phyloP scores from a whole-genome alignment of 2,888 invertebrate genomes.

The Therioaphis trifolii region DNA sequence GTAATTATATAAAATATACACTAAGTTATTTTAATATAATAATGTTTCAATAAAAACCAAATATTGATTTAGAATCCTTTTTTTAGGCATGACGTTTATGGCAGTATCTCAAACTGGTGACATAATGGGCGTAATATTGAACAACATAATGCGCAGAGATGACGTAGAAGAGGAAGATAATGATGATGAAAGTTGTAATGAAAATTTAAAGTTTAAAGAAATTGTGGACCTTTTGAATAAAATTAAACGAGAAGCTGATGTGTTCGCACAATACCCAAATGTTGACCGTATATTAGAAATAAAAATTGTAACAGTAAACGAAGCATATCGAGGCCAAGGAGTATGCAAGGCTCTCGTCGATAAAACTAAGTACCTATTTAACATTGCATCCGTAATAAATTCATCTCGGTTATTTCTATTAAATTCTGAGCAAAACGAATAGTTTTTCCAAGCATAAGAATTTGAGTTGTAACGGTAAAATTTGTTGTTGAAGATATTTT shows the following conservation, averaged over 20 bases:
- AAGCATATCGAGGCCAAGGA: conserved; percentile 76
- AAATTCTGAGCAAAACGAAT: too few relatives aligned
- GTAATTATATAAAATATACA: too few relatives aligned
- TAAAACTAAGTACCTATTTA: conserved; percentile 76
- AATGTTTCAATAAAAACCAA: too few relatives aligned
- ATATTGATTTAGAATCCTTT: too few relatives aligned
- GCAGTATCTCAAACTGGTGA: conserved; percentile 74
- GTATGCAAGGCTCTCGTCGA: conserved; percentile 76
- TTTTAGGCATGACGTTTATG: conserved; percentile 72
- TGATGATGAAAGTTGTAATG: conserved; percentile 70
- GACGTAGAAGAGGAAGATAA: conserved; percentile 70
- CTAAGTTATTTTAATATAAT: too few relatives aligned
- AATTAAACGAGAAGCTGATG: conserved; percentile 72
- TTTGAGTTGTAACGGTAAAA: too few relatives aligned
- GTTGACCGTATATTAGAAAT: conserved; percentile 73
- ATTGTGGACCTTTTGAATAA: conserved; percentile 74
- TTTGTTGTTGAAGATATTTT: too few relatives aligned
- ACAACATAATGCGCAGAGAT: conserved; percentile 68
- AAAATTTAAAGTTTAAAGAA: conserved; percentile 73
- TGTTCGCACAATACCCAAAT: conserved; percentile 73
- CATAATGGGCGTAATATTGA: conserved; percentile 73
- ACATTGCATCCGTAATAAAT: too few relatives aligned
- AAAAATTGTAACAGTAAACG: conserved; percentile 78
- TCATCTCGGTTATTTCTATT: too few relatives aligned
- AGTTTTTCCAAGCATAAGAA: too few relatives aligned